Percentiles rank a stretch among this genome's conserved stretches.
phyloP scores from a whole-genome alignment of 2,888 invertebrate genomes.

The Archips xylosteana region DNA sequence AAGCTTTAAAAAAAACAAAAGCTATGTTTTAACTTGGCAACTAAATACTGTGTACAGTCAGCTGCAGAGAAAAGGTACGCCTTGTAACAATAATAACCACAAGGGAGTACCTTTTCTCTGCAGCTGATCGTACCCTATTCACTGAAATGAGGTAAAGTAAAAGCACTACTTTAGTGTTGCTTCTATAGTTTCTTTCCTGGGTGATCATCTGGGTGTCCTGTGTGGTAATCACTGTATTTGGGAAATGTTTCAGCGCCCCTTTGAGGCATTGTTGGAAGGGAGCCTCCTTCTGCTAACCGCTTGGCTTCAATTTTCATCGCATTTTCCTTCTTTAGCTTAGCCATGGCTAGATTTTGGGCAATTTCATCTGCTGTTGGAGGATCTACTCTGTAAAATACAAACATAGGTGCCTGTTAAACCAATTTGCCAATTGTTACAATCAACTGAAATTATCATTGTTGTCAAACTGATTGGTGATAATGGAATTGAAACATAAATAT shows the following conservation, averaged over 20 bases:
- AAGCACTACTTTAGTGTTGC: background rate
- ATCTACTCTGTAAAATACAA: slow-evolving; percentile 69
- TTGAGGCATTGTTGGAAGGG: slow-evolving; percentile 60
- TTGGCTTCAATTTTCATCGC: slow-evolving; percentile 88
- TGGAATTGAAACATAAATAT: background rate
- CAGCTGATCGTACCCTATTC: background rate
- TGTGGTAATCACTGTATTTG: slow-evolving; percentile 87
- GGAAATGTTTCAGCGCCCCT: slow-evolving; percentile 81
- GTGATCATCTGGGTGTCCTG: slow-evolving; percentile 62
- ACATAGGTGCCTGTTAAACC: background rate
- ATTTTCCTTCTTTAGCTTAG: slow-evolving; percentile 90
- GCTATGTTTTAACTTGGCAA: background rate
- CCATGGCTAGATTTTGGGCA: slow-evolving; percentile 88
- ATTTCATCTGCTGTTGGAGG: slow-evolving; percentile 92
- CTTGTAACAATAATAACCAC: no score
- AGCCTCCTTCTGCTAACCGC: slow-evolving; percentile 79
- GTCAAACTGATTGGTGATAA: background rate
- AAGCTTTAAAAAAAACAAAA: background rate
- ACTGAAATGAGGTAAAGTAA: slow-evolving; percentile 7
- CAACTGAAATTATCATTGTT: slow-evolving; percentile 1
- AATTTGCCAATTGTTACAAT: no score
- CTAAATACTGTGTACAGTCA: background rate
- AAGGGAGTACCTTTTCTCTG: no score
- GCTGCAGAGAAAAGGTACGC: no score
- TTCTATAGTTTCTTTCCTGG: slow-evolving; percentile 46